Base-by-base conservation (phyloP, 2,113 vertebrate species). In the Tupaia chinensis region DNA sequence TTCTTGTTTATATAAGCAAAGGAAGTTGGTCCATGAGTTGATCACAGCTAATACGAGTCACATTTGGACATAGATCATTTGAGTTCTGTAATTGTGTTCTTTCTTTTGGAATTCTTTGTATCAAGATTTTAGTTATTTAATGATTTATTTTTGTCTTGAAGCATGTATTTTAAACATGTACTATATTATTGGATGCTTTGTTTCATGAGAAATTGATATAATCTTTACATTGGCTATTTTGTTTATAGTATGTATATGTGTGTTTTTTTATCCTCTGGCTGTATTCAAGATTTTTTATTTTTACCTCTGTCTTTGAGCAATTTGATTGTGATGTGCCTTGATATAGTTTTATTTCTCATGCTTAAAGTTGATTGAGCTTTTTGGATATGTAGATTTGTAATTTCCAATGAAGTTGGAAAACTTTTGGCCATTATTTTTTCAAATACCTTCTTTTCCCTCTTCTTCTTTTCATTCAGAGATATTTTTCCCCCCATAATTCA, bases 331-430 rank as follows among this genome's bases (percentile, higher is more conserved):
- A 93, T 87, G 68, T 56, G 32, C 7, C 27, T 56, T 34, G 11
- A 22, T 90, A 16, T 60, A 85, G 32, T 69, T 81, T 74, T n/a
- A 19, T 15, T 92, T 94, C 32, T 66, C 79, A 58, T 79, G 27
- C 32, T 79, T 78, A 10, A 15, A 32, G 17, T 96, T 73, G 84
- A 44, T 32, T 68, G 72, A 44, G 1, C 22, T 80, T 84, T 79
- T 69, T 95, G 12, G 3, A 58, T 85, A 74, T 74, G 54, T 58
- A 10, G 6, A 11, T 56, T 73, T 74, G 74, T 44, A 61, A 22
- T 92, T 89, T 85, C 74, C 73, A 92, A 63, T 53, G 85, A 63
- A 92, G 84, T 79, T 89, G 23, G 11, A 54, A 25, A 90, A 29
- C 23, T 76, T 61, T 76, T 70, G 78, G 19, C 69, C 23, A 53